Evolutionary conservation across 2,888 invertebrate species (phyloP).

Genomic region (Ophion obscuratus): DNA sequence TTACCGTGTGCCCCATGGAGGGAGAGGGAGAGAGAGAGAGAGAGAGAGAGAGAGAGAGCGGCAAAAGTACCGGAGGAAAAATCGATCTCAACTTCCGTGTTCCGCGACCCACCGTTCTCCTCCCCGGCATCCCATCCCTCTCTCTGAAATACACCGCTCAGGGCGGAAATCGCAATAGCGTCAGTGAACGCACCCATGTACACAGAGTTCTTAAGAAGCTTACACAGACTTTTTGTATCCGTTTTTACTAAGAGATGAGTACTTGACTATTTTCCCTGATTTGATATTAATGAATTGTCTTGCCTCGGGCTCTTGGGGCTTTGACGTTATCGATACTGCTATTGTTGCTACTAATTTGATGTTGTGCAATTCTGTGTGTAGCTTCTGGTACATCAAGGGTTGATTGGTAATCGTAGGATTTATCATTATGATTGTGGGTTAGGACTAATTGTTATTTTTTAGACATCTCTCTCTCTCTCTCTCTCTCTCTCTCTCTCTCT

Average conservation of each 20-base stretch:
- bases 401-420: too few relatives aligned
- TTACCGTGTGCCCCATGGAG: constrained; percentile 58
- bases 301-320: background rate
- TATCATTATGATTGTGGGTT: too few relatives aligned
- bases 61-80: constrained; percentile 60
- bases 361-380: too few relatives aligned
- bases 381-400: too few relatives aligned
- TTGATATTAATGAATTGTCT: constrained; percentile 52
- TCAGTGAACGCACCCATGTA: constrained; percentile 20
- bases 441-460: too few relatives aligned
- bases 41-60: constrained; percentile 49
- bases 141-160: background rate
- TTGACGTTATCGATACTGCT: background rate
- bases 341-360: background rate
- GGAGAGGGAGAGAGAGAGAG: constrained; percentile 45
- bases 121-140: background rate
- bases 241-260: constrained; percentile 45
- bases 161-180: constrained; percentile 29
- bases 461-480: too few relatives aligned
- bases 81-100: constrained; percentile 63
- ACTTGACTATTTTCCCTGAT: constrained; percentile 46
- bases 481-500: too few relatives aligned
- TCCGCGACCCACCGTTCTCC: constrained; percentile 36
- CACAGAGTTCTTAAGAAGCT: constrained; percentile 50
- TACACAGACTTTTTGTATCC: constrained; percentile 54